Evolutionary conservation across 2,888 invertebrate species (phyloP), one percentile per base, ranked within the genome.

Genomic region (Plebejus anna): DNA sequence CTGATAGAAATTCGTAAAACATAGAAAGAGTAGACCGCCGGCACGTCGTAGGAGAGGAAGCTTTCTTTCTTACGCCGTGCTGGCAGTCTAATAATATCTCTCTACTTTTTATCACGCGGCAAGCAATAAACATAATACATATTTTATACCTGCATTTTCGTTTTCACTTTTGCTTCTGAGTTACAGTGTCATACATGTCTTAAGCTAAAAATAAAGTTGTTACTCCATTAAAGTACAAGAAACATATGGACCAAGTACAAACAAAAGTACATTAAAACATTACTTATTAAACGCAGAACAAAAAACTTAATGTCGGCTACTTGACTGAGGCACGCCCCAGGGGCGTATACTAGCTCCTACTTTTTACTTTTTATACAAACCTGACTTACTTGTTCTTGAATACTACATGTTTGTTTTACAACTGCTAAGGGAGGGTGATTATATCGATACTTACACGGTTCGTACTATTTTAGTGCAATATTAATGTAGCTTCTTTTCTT

Each of bases 281-380:
- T 22, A 59, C 59, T n/a, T 59, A 22, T 59, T 59, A 22, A 59
- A 22, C 22, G 22, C 13, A 5, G 59, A 59, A 66, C 32, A 66
- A 28, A 61, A 59, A 59, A 22, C 9, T 28, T 61, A 28, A 61
- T 61, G 61, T 61, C 61, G 22, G 28, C 61, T 61, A 61, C 61
- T 28, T 61, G 28, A 28, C 28, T 28, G 9, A 61, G 61, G 28
- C 22, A 61, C 61, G 61, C 61, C 61, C 61, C 3, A 9, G 28
- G 61, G 61, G 61, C 61, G 61, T 22, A 28, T 9, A 28, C 61
- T 61, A 7, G 61, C 55, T 55, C 55, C 55, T 9, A 28, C 28
- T 61, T 61, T 61, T 61, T 28, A 61, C 55, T 55, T 55, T 61
- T 61, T 61, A 61, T 28, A 61, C 28, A 61, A 61, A 61, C 61